phyloP scores from a whole-genome alignment of 2,797 vertebrate species.

The Falco columbarius region DNA sequence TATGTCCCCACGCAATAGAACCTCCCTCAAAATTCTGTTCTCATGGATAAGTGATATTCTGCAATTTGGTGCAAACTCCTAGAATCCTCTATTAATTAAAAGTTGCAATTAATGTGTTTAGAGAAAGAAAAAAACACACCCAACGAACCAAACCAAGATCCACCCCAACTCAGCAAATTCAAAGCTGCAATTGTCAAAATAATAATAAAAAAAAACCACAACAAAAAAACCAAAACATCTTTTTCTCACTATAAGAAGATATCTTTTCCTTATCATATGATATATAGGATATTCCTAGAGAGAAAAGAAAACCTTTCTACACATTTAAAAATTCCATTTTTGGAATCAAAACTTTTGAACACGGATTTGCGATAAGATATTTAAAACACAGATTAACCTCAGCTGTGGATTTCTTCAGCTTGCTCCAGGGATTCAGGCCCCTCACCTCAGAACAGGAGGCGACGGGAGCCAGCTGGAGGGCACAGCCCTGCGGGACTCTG shows the following conservation, averaged over 20 bases:
- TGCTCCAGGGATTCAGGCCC: background rate
- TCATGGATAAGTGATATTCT: background rate
- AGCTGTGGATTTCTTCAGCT: background rate
- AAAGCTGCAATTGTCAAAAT: background rate
- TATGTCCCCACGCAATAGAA: background rate
- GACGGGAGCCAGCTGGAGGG: background rate
- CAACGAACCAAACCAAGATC: background rate
- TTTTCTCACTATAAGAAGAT: background rate
- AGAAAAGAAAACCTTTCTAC: background rate
- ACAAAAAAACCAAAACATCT: background rate
- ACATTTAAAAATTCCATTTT: background rate
- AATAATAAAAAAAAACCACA: background rate
- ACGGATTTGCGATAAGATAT: background rate
- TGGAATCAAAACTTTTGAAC: background rate
- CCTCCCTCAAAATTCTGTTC: background rate
- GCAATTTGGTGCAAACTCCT: background rate
- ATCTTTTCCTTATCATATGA: background rate
- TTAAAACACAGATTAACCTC: background rate
- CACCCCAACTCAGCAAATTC: background rate
- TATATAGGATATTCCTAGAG: background rate
- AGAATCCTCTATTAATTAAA: background rate
- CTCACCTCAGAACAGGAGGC: background rate
- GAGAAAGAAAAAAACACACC: accelerated
- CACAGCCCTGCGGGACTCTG: accelerated
- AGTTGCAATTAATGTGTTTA: background rate